Base-by-base conservation (phyloP, 2,888 invertebrate genomes). In the Crocallis elinguaria region DNA sequence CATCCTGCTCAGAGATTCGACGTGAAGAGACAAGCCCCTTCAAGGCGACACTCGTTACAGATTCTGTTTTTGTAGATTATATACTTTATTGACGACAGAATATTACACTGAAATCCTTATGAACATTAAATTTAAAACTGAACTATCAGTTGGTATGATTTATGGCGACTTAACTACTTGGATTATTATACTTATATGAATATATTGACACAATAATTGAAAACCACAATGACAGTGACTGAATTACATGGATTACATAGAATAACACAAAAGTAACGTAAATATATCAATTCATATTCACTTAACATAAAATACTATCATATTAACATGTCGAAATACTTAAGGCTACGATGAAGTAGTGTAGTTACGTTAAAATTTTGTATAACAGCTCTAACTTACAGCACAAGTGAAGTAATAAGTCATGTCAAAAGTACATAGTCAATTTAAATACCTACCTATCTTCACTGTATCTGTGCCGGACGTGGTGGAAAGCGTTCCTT, bases 81-180 rank as follows among this genome's bases (percentile, higher is more conserved):
- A 84, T 81, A 82, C 74, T 88, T 88, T 88, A 88, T 81, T 89
- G 76, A 77, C 75, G 82, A 86, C 77, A 86, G 82, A 85, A 81
- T 82, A 83, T 82, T 86, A 89, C 86, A 89, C 70, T 83, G 84
- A 83, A 84, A 81, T 80, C 66, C 79, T 82, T 81, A 83, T 79
- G 69, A 82, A 79, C 74, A 79, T 77, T 71, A 75, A 75, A 30
- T 33, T 41, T 73, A 80, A 75, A 80, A 82, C 77, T 77, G 77
- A 77, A 82, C 83, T 84, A 82, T 85, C 84, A 83, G 78, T 82
- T 79, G 73, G 70, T 82, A 74, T 74, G 73, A 74, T 76, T 67
- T 74, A 86, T 83, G 82, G 83, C 82, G 81, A 75, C 78, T 69
- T 77, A 82, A 78, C 83, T 83, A 86, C 75, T 73, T 49, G 53